Base-by-base conservation (phyloP, 2,888 invertebrate species). In the Steinernema carpocapsae region DNA sequence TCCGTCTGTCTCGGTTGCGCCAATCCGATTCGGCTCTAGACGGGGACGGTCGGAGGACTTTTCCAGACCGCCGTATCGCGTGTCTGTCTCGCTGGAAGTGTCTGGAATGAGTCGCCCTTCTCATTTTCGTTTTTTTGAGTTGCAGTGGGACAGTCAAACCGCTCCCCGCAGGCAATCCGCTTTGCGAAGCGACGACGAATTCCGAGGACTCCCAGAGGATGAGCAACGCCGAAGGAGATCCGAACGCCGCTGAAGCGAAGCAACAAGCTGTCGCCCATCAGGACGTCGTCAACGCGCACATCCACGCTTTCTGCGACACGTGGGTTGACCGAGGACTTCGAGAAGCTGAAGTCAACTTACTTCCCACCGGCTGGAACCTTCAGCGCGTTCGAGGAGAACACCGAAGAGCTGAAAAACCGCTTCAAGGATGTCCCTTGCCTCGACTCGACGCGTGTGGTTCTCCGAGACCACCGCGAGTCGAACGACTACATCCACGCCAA, bases 401-500 rank as follows among this genome's bases (percentile, higher is more conserved):
- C 10, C 17, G 17, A 32, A 4, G 17, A 14, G 4, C 1, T 3
- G 26, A 52, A 59, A 29, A 74, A 75, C 43, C 75, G 72, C 48
- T 79, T 76, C 73, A 74, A 76, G 51, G 80, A 80, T 48, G 79
- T 80, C 29, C 79, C 79, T 6, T 80, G 80, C 32, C 74, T 80
- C 43, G 80, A 80, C 45, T 74, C 74, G 19, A 73, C 73, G 45
- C 77, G 80, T 12, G 80, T 80, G 46, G 77, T 75, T 72, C 74
- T 80, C 19, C 29, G 22, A 0, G 72, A 75, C 70, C 74, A 72
- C 43, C 76, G 75, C 72, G 72, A 74, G 1, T 76, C 75, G 70
- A 22, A 4, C 17, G 79, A 80, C 56, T 80, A 80, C 76, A 78
- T 80, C 45, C 80, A 80, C 48, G 80, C 77, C 10, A 80, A 80